Evolutionary conservation across 37 sponge, comb jelly and placozoan genomes (phyloP), one percentile per base, ranked within the genome.

Genomic region (Geodia barretti): DNA sequence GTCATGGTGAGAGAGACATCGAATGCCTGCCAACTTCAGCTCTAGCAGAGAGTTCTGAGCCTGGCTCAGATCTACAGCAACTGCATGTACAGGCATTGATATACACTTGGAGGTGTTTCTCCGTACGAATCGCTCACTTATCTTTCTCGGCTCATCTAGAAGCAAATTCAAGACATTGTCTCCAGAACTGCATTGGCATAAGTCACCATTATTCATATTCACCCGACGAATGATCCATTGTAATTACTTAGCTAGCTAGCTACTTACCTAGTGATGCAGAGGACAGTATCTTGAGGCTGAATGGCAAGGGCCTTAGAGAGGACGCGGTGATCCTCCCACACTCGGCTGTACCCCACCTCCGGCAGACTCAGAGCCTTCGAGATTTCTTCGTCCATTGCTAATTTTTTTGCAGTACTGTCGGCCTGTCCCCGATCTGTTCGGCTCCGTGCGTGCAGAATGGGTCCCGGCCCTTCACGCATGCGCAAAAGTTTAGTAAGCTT

Each of bases 221-320:
- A n/a, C n/a, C n/a, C n/a, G n/a, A n/a, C n/a, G n/a, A n/a, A n/a
- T n/a, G n/a, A n/a, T n/a, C n/a, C n/a, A n/a, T n/a, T n/a, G n/a
- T n/a, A n/a, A n/a, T n/a, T n/a, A n/a, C n/a, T n/a, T n/a, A n/a
- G n/a, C n/a, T n/a, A n/a, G n/a, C n/a, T n/a, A n/a, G n/a, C n/a
- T n/a, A n/a, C n/a, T n/a, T 43, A 87, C 92, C 92, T 87, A 1
- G 92, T 87, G 36, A 92, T 84, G 35, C 77, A 87, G 4, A 92
- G 72, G 39, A 92, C 62, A 2, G 60, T 58, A 73, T 94, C 94
- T 30, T 77, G 59, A 25, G 63, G 34, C n/a, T 70, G 24, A n/a
- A 94, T 79, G 37, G 84, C 61, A 1, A 94, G 85, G 19, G 66
- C 94, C n/a, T 75, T 40, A 36, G 74, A 76, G 23, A 94, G 77